phyloP scores from a whole-genome alignment of 2,888 invertebrate species.

The Tuberolachnus salignus region DNA sequence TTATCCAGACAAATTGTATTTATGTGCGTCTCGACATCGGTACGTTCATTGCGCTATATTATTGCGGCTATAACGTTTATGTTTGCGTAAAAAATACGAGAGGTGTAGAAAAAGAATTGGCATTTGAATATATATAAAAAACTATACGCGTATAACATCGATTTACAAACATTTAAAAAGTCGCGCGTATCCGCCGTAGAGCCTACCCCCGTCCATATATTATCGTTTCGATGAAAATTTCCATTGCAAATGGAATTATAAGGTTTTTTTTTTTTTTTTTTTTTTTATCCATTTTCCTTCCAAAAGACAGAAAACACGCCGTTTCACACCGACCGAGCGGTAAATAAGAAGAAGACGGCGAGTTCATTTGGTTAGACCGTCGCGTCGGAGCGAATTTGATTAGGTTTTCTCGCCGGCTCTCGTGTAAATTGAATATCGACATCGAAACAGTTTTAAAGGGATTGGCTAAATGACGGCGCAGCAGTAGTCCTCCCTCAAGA shows the following conservation, averaged over 20 bases:
- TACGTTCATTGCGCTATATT: too few relatives aligned
- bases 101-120: too few relatives aligned
- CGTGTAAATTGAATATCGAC: slow-evolving; percentile 48
- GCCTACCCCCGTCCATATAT: too few relatives aligned
- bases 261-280: slow-evolving; percentile 2
- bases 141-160: too few relatives aligned
- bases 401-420: slow-evolving; percentile 26
- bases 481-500: not conserved
- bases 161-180: too few relatives aligned
- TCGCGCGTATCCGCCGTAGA: too few relatives aligned
- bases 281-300: too few relatives aligned
- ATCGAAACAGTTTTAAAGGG: slow-evolving; percentile 55
- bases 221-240: slow-evolving; percentile 32
- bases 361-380: slow-evolving; percentile 45
- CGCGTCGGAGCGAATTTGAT: slow-evolving; percentile 42
- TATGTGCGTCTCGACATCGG: too few relatives aligned
- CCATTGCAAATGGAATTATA: slow-evolving; percentile 26
- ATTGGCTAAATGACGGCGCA: slow-evolving; percentile 35
- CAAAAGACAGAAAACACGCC: not conserved
- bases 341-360: slow-evolving; percentile 32
- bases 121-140: too few relatives aligned
- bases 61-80: too few relatives aligned
- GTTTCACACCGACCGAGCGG: slow-evolving; percentile 35
- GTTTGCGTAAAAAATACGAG: too few relatives aligned
- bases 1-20: too few relatives aligned